phyloP scores from a whole-genome alignment of 2,797 vertebrate species.

The Urosaurus nigricauda region DNA sequence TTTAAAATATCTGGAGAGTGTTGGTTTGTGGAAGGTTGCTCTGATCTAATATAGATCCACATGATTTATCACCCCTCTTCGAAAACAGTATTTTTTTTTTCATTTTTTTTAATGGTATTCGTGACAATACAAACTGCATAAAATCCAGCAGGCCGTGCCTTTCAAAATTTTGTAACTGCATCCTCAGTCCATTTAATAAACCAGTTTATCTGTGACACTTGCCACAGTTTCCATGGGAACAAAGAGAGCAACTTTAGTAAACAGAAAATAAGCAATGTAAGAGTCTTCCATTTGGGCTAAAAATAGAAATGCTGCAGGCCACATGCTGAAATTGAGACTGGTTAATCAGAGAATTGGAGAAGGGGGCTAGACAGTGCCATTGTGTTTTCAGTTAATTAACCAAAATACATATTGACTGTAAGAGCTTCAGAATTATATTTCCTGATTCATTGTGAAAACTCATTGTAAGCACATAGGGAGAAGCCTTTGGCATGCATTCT shows the following conservation, averaged over 20 bases:
- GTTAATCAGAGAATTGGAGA: slow-evolving; percentile 72
- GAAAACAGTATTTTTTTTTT: slow-evolving; percentile 18
- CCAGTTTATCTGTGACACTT: slow-evolving; percentile 78
- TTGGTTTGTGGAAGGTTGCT: not conserved
- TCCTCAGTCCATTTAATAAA: slow-evolving; percentile 80
- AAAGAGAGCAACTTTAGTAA: slow-evolving; percentile 82
- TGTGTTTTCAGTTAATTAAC: slow-evolving; percentile 71
- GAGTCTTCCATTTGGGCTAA: slow-evolving; percentile 79
- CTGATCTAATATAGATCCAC: slow-evolving; percentile 9
- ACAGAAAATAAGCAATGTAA: slow-evolving; percentile 87
- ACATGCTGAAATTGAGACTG: slow-evolving; percentile 72
- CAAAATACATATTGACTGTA: slow-evolving; percentile 70
- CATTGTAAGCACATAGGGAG: slow-evolving; percentile 41
- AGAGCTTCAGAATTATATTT: slow-evolving; percentile 60
- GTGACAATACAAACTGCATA: slow-evolving; percentile 45
- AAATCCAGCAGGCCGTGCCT: slow-evolving; percentile 50
- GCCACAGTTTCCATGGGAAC: slow-evolving; percentile 83
- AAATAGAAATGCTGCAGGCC: slow-evolving; percentile 83
- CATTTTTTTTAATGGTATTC: slow-evolving; percentile 32
- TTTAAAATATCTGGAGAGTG: not conserved
- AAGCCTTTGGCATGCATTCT: slow-evolving; percentile 31
- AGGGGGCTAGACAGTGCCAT: slow-evolving; percentile 70
- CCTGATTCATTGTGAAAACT: slow-evolving; percentile 41
- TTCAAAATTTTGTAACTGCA: slow-evolving; percentile 72
- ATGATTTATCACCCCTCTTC: not conserved